Evolutionary conservation across 2,888 invertebrate genomes (phyloP).

Genomic region (Globia sparganii): DNA sequence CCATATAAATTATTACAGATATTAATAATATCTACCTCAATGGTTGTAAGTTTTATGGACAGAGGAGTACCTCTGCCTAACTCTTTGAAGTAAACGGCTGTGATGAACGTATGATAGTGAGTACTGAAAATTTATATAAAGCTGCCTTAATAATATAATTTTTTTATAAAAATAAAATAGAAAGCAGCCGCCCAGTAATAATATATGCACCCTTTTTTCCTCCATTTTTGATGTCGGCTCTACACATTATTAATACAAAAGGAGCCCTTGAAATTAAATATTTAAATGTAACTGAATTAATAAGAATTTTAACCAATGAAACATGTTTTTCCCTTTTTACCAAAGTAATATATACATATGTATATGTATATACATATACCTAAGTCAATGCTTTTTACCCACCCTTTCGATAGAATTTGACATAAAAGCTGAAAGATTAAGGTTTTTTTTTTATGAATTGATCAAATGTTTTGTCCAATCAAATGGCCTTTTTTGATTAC

Average conservation of each 20-base stretch:
- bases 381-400: too few relatives aligned
- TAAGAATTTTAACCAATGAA: background rate
- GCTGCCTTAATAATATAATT: background rate
- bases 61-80: background rate
- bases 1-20: background rate
- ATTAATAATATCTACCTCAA: background rate
- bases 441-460: slow-evolving; percentile 29
- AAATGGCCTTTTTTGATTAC: slow-evolving; percentile 54
- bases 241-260: slow-evolving; percentile 14
- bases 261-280: slow-evolving; percentile 17
- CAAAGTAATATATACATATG: too few relatives aligned
- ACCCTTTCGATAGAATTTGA: background rate
- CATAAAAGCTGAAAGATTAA: background rate
- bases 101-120: background rate
- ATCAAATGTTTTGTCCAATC: slow-evolving; percentile 62
- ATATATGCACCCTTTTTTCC: slow-evolving; percentile 26
- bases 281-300: slow-evolving; percentile 27
- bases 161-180: background rate
- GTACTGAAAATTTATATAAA: background rate
- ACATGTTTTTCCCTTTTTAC: background rate
- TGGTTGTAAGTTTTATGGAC: background rate
- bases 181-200: background rate
- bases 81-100: too few relatives aligned
- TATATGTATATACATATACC: too few relatives aligned
- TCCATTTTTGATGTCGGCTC: background rate